Conservation (phyloP, 1,140 invertebrate species). For the Drosophila lini region DNA sequence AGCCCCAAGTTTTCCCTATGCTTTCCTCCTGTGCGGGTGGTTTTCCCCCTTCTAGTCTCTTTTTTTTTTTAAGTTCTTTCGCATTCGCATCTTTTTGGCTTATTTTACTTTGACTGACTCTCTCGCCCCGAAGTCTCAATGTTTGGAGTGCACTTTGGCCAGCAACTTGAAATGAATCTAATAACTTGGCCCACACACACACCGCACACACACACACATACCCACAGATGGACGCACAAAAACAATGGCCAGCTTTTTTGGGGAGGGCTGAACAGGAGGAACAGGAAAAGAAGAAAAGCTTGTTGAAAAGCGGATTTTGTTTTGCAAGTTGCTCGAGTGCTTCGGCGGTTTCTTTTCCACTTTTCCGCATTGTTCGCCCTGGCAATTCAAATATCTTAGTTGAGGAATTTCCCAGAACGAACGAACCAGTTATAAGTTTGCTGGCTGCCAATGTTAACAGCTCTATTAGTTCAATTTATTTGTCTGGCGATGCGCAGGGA, state of each 20-base stretch:
- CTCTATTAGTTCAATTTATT: slow-evolving; percentile 83
- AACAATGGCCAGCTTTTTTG: slow-evolving; percentile 43
- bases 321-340: slow-evolving; percentile 68
- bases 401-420: slow-evolving; percentile 51
- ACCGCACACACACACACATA: slow-evolving; percentile 8
- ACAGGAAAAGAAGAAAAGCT: slow-evolving; percentile 9
- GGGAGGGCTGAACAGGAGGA: not conserved
- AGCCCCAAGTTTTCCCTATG: slow-evolving; percentile 35
- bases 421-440: slow-evolving; percentile 61
- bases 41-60: slow-evolving; percentile 1
- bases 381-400: slow-evolving; percentile 79
- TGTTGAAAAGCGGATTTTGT: slow-evolving; percentile 67
- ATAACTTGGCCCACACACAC: slow-evolving; percentile 65
- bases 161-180: slow-evolving; percentile 81
- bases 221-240: slow-evolving; percentile 26
- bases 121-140: slow-evolving; percentile 47
- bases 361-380: slow-evolving; percentile 61
- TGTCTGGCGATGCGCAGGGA: slow-evolving; percentile 52
- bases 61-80: slow-evolving; percentile 32
- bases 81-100: slow-evolving; percentile 48
- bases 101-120: slow-evolving; percentile 76
- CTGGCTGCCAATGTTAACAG: slow-evolving; percentile 73
- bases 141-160: slow-evolving; percentile 78
- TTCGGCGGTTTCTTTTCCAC: slow-evolving; percentile 62
- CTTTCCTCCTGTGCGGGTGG: slow-evolving; percentile 6